Conservation (phyloP, 2,888 invertebrate genomes). For the Tetranychus piercei region DNA sequence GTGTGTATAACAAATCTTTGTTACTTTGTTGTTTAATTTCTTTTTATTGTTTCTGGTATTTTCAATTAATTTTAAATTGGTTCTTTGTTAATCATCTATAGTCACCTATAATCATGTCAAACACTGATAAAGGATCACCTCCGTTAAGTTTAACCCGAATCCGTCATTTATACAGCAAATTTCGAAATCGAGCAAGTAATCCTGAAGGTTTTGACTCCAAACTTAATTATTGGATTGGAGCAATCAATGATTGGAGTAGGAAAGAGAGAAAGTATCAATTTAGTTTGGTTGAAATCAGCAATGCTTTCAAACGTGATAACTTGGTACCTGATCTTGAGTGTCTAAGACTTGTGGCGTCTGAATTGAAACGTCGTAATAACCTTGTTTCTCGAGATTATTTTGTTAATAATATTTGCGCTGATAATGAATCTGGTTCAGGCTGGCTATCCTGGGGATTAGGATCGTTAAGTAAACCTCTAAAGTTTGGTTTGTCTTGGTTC, state of each 20-base stretch:
- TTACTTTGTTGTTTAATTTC: no score
- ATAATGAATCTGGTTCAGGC: background rate
- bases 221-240: constrained; percentile 25
- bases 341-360: constrained; percentile 15
- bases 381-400: constrained; percentile 14
- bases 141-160: background rate
- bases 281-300: constrained; percentile 14
- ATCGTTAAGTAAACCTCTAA: background rate
- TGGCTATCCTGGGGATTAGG: constrained; percentile 19
- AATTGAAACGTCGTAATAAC: constrained; percentile 13
- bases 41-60: background rate
- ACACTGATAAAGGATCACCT: background rate
- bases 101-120: background rate
- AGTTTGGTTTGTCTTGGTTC: background rate
- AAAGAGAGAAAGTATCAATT: constrained; percentile 12
- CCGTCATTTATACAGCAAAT: constrained; percentile 13
- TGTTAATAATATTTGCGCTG: background rate
- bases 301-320: constrained; percentile 12
- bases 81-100: background rate
- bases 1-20: background rate
- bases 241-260: constrained; percentile 21
- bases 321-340: constrained; percentile 15
- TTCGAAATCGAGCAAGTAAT: constrained; percentile 21
- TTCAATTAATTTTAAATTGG: background rate
- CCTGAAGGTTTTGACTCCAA: constrained; percentile 26